Evolutionary conservation across 2,797 vertebrate species (phyloP), one percentile per base, ranked within the genome.

Genomic region (Allobates femoralis): DNA sequence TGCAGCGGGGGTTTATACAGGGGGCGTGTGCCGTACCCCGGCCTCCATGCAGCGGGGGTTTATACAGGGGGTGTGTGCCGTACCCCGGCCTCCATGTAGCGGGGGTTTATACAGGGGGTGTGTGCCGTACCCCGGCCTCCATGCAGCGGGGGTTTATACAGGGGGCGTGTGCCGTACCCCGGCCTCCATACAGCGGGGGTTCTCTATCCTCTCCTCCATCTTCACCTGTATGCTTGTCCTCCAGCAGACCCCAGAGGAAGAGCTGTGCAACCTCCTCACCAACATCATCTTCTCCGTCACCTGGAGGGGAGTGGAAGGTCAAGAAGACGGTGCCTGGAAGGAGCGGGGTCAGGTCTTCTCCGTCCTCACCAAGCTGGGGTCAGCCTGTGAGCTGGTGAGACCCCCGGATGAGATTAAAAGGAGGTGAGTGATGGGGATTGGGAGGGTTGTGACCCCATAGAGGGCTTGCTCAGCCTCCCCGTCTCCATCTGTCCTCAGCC

Each of bases 271-370:
- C 92, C 91, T 99, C 28, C 94, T 99, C 77, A 99, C 98, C 90
- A 97, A 98, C 89, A 97, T 99, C 50, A 88, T 99, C 86, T 99
- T 99, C 93, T 96, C 95, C 0, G 96, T 99, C 92, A 94, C 96
- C 5, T 99, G 98, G 98, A 94, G 93, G 0, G 96, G 96, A 0
- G 94, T 95, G 0, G 97, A 98, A 64, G 97, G 95, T 16, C 89
- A 92, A 0, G 97, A 96, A 0, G 97, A 99, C 0, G 89, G 79
- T 0, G 95, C 97, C 0, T 99, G 98, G 98, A 91, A 97, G 64
- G 97, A 98, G 32, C 94, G 98, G 0, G 97, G 98, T 30, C 98
- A 99, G 92, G 97, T 99, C 28, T 99, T 99, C 91, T 99, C 98
- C 0, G 97, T 97, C 89, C 97, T 99, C 90, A 99, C 98, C 89